Base-by-base conservation (phyloP, 2,113 vertebrate genomes). In the Osmerus eperlanus region DNA sequence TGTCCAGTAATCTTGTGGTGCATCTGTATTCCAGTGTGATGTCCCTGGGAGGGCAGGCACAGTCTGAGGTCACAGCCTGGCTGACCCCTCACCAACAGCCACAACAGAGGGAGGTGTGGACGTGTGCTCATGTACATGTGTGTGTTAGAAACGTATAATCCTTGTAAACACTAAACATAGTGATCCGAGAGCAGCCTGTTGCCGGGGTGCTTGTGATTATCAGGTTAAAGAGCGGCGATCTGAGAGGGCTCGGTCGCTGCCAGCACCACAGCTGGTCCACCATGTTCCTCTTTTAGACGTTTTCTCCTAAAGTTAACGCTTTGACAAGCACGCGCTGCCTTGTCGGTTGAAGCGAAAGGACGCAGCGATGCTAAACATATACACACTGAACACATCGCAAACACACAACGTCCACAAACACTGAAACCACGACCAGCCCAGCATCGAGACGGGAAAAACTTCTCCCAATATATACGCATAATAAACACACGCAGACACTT, bases 401-500 rank as follows among this genome's bases (percentile, higher is more conserved):
- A 47, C 41, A 5, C 7, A 5, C 41, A 11, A 47, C 41, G 41
- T 47, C 4, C 14, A n/a, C 52, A 55, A 21, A 55, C 52, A 28
- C 66, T 7, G n/a, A 60, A n/a, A 60, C n/a, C 11, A 6, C 16
- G 11, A 60, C 58, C 58, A 25, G 58, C 11, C 21, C 4, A 60
- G 21, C 21, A 23, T 2, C 2, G 21, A 60, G 16, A n/a, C n/a
- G 1, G 8, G 16, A n/a, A 23, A 19, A 21, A 60, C 11, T 3
- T 60, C 8, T 19, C 18, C n/a, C 18, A 6, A 60, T 21, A 60
- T 21, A 60, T 11, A 23, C 18, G n/a, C 18, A 5, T 3, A 21
- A 12, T 23, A 68, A 51, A 68, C 66, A 68, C 52, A 67, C 15
- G 19, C 64, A 66, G 29, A 66, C 36, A 36, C 29, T 29, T 6